Evolutionary conservation across 2,888 invertebrate genomes (phyloP).

Genomic region (Hoplodrina ambigua): DNA sequence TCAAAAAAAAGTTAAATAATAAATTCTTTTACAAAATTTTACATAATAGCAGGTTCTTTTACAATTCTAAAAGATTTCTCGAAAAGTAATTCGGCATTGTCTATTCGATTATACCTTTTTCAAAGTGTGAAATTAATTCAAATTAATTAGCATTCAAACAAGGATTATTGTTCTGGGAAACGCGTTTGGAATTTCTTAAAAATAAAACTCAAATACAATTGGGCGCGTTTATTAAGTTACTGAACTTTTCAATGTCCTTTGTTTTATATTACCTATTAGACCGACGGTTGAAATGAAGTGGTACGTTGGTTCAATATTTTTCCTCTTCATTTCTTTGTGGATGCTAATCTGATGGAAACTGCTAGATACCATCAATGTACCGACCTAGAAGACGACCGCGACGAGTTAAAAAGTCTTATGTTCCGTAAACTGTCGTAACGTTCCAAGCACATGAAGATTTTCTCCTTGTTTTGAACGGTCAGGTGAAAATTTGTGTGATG

Average conservation of each 20-base stretch:
- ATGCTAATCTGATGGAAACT: too few species aligned
- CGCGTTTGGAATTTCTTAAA: constrained; percentile 77
- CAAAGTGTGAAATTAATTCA: constrained; percentile 81
- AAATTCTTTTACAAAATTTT: constrained; percentile 41
- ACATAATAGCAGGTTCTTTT: constrained; percentile 57
- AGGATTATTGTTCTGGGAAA: constrained; percentile 82
- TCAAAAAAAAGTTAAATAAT: constrained; percentile 48
- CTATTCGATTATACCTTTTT: constrained; percentile 76
- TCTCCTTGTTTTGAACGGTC: too few species aligned
- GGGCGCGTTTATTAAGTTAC: constrained; percentile 74
- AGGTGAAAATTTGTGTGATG: too few species aligned
- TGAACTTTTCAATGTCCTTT: constrained; percentile 69
- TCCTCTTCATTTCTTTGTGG: not conserved
- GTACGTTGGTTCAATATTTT: constrained; percentile 2
- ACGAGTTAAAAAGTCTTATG: too few species aligned
- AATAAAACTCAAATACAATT: constrained; percentile 78
- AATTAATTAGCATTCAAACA: constrained; percentile 87
- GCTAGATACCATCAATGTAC: too few species aligned
- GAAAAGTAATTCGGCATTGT: constrained; percentile 72
- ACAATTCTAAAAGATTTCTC: constrained; percentile 67
- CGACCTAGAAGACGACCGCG: too few species aligned
- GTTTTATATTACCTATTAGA: constrained; percentile 61
- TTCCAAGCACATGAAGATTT: too few species aligned
- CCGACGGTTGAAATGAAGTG: constrained; percentile 10
- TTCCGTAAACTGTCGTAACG: too few species aligned